phyloP scores from a whole-genome alignment of 2,113 vertebrate genomes.

The Pangasianodon gigas region DNA sequence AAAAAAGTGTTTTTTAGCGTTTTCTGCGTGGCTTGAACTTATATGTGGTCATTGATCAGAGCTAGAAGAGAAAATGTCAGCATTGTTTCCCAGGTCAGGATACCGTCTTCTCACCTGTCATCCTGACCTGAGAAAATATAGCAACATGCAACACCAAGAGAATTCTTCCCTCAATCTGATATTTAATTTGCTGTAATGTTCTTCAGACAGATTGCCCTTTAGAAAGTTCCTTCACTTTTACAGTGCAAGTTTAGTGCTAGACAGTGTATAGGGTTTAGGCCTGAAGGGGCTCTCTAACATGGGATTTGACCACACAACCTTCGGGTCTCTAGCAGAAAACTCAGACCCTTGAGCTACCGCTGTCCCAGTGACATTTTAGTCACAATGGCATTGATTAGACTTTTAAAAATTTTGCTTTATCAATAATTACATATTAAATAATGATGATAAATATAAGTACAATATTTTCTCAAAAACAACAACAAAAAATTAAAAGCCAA shows the following conservation, averaged over 20 bases:
- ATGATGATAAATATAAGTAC: too few relatives aligned
- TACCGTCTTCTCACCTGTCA: slow-evolving; percentile 40
- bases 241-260: neutral
- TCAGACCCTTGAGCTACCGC: neutral
- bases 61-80: slow-evolving; percentile 41
- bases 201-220: neutral
- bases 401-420: neutral
- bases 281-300: neutral
- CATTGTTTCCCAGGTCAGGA: slow-evolving; percentile 22
- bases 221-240: neutral
- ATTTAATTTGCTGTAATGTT: slow-evolving; percentile 14
- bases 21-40: slow-evolving; percentile 24
- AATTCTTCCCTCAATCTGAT: slow-evolving; percentile 13
- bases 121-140: slow-evolving; percentile 24
- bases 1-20: neutral
- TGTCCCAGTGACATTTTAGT: neutral
- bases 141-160: neutral
- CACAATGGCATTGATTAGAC: neutral
- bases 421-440: too few relatives aligned
- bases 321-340: neutral
- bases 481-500: neutral
- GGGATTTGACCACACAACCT: neutral
- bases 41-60: slow-evolving; percentile 21
- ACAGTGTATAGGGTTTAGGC: neutral
- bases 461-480: too few relatives aligned